Conservation (phyloP, 2,113 vertebrate species). For the Hepsetus odoe region DNA sequence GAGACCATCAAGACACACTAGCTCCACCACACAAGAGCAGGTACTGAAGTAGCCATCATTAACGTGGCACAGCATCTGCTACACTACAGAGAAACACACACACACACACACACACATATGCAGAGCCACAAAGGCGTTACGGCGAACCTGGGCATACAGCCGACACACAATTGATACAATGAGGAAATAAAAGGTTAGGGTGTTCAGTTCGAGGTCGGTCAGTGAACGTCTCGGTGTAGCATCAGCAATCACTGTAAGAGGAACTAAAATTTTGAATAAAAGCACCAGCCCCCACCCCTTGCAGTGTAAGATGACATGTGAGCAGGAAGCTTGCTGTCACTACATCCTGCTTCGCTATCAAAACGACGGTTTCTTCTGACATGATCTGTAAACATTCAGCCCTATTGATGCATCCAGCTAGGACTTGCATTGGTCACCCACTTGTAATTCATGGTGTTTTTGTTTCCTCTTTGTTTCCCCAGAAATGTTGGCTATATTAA, state of each 20-base stretch:
- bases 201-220: not conserved
- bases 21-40: not conserved
- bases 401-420: constrained; percentile 29
- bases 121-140: not conserved
- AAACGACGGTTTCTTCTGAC: not conserved
- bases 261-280: constrained; percentile 11
- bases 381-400: constrained; percentile 9
- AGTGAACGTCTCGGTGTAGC: no score
- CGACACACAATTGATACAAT: not conserved
- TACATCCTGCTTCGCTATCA: constrained; percentile 23
- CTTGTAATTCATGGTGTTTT: constrained; percentile 64
- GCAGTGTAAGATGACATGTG: no score
- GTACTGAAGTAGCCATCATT: not conserved
- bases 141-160: no score
- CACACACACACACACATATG: no score
- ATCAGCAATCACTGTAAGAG: not conserved
- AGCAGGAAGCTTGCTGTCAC: constrained; percentile 20
- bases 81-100: no score
- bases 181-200: not conserved
- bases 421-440: constrained; percentile 70
- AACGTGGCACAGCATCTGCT: not conserved
- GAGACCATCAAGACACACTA: not conserved
- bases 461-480: not conserved
- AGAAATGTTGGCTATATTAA: constrained; percentile 33
- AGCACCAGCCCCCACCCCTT: not conserved